These are phyloP conservation scores for Conchocele bisecta DNA, from an alignment of 2,888 invertebrate genomes.

Conservation along the genomic window DNA sequence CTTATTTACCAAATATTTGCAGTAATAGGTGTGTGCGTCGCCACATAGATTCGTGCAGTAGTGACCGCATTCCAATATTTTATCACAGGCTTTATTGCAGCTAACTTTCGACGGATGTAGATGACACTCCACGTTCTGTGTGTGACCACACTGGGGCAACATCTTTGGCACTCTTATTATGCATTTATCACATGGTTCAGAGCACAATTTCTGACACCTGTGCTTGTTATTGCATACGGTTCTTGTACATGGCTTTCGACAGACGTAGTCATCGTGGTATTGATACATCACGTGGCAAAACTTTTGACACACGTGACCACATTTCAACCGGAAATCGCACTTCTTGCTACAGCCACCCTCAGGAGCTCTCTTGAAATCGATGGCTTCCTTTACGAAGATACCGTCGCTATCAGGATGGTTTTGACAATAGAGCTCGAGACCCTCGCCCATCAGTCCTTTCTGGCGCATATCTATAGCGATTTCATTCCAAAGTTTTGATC, in stretches of 20 bases:
- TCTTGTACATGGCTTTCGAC: constrained; percentile 57
- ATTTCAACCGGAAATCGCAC: constrained; percentile 64
- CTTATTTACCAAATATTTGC: constrained; percentile 33
- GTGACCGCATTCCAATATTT: constrained; percentile 64
- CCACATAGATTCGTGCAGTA: constrained; percentile 63
- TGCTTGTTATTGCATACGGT: constrained; percentile 57
- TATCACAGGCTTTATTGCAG: constrained; percentile 62
- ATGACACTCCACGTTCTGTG: constrained; percentile 69
- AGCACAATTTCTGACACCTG: constrained; percentile 83
- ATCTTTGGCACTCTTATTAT: constrained; percentile 52
- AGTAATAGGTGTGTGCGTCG: constrained; percentile 41
- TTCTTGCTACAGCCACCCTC: constrained; percentile 66
- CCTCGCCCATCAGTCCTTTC: constrained; percentile 44
- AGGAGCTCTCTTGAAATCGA: constrained; percentile 60
- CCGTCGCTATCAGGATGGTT: constrained; percentile 62
- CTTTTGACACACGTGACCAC: constrained; percentile 71
- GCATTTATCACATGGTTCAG: constrained; percentile 80
- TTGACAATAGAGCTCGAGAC: constrained; percentile 61
- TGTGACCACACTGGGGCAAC: constrained; percentile 74
- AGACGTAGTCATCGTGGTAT: constrained; percentile 84
- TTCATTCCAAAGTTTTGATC: constrained; percentile 55
- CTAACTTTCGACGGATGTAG: constrained; percentile 46
- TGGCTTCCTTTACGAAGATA: constrained; percentile 26
- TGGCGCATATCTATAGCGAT: constrained; percentile 55
- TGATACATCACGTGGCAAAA: constrained; percentile 64